Conservation (phyloP, 2,797 vertebrate genomes). For the Syngnathus rostellatus region DNA sequence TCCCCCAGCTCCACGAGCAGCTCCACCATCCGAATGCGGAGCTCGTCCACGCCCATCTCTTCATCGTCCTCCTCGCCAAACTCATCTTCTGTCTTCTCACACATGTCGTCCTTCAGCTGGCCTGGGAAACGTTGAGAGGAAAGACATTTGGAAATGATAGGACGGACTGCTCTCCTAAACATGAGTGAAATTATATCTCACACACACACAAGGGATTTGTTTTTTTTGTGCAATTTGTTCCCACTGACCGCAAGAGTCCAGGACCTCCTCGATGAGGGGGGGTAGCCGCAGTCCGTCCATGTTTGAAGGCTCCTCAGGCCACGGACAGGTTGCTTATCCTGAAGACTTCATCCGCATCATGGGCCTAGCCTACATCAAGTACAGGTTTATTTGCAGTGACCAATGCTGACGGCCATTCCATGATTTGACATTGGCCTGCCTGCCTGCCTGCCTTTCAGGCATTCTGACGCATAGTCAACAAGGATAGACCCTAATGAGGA, state of each 20-base stretch:
- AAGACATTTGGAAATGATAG: no score
- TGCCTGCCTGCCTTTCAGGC: no score
- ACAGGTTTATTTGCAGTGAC: neutral
- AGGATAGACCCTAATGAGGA: neutral
- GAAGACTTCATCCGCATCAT: neutral
- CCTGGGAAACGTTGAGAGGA: slow-evolving; percentile 16
- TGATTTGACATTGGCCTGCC: neutral
- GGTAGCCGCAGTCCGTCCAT: slow-evolving; percentile 72
- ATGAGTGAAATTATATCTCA: no score
- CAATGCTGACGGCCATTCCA: neutral
- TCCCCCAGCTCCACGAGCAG: slow-evolving; percentile 79
- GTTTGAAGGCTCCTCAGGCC: slow-evolving; percentile 12
- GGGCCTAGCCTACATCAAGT: neutral
- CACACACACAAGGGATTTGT: neutral
- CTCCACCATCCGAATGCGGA: slow-evolving; percentile 69
- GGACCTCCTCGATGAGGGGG: slow-evolving; percentile 70
- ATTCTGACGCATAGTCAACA: no score
- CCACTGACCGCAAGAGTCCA: slow-evolving; percentile 64
- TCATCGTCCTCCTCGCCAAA: slow-evolving; percentile 22
- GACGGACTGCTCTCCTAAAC: no score
- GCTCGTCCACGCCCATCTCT: slow-evolving; percentile 69
- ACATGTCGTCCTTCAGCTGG: slow-evolving; percentile 38
- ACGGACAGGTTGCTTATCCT: neutral
- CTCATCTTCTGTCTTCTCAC: neutral
- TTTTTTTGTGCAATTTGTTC: neutral